Evolutionary conservation across 2,888 invertebrate genomes (phyloP).

Genomic region (Rhyacophila evoluta): DNA sequence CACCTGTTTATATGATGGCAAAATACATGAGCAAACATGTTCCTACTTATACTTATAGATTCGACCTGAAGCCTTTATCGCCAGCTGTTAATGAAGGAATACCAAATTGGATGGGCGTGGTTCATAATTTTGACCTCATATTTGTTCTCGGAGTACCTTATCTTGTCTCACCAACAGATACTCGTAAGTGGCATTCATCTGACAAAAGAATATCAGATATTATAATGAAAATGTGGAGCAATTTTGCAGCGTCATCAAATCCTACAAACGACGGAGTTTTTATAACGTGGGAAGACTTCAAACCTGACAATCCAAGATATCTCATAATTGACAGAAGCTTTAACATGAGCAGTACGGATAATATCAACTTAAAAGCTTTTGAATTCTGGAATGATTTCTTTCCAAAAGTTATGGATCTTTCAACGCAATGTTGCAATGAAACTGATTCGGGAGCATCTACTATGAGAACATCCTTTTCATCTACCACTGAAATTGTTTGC

Average conservation of each 20-base stretch:
- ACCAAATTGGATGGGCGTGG: constrained; percentile 83
- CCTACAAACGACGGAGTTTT: constrained; percentile 78
- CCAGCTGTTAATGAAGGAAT: constrained; percentile 74
- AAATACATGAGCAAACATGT: constrained; percentile 73
- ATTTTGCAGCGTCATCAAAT: constrained; percentile 81
- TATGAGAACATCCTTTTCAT: constrained; percentile 27
- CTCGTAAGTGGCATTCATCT: constrained; percentile 78
- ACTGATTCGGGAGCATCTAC: constrained; percentile 56
- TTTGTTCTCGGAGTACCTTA: constrained; percentile 87
- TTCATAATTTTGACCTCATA: constrained; percentile 85
- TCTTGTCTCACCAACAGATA: constrained; percentile 72
- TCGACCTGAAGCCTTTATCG: constrained; percentile 80
- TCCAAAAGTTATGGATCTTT: constrained; percentile 79
- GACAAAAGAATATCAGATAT: constrained; percentile 85
- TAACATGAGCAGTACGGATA: constrained; percentile 77
- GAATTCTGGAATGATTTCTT: constrained; percentile 89
- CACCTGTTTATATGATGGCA: constrained; percentile 78
- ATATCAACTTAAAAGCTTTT: constrained; percentile 80
- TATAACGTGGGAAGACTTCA: constrained; percentile 81
- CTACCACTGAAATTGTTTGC: not conserved
- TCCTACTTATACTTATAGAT: constrained; percentile 79
- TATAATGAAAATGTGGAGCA: constrained; percentile 84
- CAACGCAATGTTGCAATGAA: constrained; percentile 81
- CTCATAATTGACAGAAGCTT: constrained; percentile 82
- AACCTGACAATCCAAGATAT: constrained; percentile 75